Evolutionary conservation across 2,113 vertebrate species (phyloP), one percentile per base, ranked within the genome.

Genomic region (Chionis minor): DNA sequence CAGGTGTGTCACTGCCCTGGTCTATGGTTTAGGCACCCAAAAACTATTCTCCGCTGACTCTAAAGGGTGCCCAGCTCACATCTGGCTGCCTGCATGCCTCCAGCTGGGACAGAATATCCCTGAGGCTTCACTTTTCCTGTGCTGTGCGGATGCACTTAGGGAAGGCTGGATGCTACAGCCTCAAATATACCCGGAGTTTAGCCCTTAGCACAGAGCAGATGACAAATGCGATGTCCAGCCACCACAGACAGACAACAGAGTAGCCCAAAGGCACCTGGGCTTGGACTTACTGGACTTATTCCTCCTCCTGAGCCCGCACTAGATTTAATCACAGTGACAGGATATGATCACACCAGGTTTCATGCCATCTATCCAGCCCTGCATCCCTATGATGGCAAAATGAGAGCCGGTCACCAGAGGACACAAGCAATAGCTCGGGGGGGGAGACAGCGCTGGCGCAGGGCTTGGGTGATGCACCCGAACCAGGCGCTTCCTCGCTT

Each of bases 321-420:
- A 21, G 44, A 16, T 44, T 45, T 28, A 28, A 44, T 45, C 45
- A 18, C 65, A 30, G 62, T n/a, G 81, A 32, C 40, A 51, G 8
- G 4, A 22, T 1, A 14, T 0, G 40, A 4, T 24, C 61, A 44
- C 0, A 2, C 1, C 8, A 20, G 3, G 15, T 38, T 52, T 35
- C 13, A 67, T 18, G 45, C n/a, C 23, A 4, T 2, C 58, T 28
- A 6, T 27, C 24, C 40, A 87, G 63, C 26, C 49, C 32, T 15
- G 1, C n/a, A 20, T 49, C 56, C 40, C 74, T 58, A 9, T 32
- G 13, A 8, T 0, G 21, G 69, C 14, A 18, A 32, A 28, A 38
- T 2, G 11, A 44, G 86, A 44, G 52, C 47, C 51, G 71, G 71
- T 51, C 75, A 72, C 7, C 49, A 51, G 67, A 63, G 84, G 45